These are phyloP conservation scores for Chitala chitala DNA, from an alignment of 2,113 vertebrate genomes.

Conservation along the genomic window DNA sequence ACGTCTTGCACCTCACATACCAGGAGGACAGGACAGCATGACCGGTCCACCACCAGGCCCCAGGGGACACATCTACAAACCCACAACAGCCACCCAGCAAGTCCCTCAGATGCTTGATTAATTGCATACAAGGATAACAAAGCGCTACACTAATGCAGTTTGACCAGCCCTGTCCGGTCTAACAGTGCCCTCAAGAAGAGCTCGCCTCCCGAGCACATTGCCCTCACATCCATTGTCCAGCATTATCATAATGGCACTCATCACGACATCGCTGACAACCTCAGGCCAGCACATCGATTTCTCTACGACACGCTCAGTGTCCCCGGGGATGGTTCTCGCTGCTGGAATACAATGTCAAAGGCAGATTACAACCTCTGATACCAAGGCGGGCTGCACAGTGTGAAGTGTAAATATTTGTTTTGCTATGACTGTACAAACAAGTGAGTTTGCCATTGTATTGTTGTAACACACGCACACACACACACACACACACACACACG, in stretches of 20 bases:
- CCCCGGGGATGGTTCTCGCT: background rate
- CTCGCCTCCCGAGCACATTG: conserved; percentile 22
- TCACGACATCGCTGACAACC: conserved; percentile 4
- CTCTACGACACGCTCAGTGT: background rate
- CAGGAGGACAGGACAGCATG: too few relatives aligned
- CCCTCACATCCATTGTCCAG: background rate
- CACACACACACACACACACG: background rate
- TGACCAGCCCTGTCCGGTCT: conserved; percentile 37
- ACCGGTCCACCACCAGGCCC: too few relatives aligned
- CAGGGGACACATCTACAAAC: conserved; percentile 28
- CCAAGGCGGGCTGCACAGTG: background rate
- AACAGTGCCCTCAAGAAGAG: conserved; percentile 36
- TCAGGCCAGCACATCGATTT: conserved; percentile 9
- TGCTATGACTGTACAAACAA: background rate
- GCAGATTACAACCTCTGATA: background rate
- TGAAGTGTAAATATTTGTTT: background rate
- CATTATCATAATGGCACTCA: conserved; percentile 19
- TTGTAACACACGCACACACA: background rate
- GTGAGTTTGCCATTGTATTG: background rate
- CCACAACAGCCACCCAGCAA: conserved; percentile 15
- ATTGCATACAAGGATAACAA: conserved; percentile 44
- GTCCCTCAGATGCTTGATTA: conserved; percentile 45
- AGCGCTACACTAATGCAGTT: conserved; percentile 42
- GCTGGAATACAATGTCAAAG: background rate
- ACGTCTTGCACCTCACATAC: too few relatives aligned